These are phyloP conservation scores for Solen grandis DNA, from an alignment of 1,140 invertebrate genomes.

Conservation along the genomic window DNA sequence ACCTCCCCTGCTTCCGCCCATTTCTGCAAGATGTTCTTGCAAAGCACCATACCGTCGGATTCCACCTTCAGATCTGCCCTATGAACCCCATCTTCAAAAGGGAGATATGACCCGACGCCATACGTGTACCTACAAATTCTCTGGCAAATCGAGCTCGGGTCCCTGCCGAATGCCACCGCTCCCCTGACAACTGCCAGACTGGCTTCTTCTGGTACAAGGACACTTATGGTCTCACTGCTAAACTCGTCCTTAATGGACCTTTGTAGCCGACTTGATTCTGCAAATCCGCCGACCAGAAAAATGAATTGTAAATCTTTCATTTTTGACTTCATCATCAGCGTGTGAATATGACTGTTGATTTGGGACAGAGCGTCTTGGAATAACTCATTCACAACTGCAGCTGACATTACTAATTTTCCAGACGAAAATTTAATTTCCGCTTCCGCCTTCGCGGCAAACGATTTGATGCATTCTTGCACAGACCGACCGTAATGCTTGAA, in stretches of 20 bases:
- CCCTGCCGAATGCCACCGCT: conserved; percentile 84
- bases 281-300: conserved; percentile 85
- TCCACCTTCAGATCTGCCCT: conserved; percentile 82
- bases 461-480: conserved; percentile 74
- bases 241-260: conserved; percentile 82
- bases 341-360: conserved; percentile 74
- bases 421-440: conserved; percentile 74
- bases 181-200: conserved; percentile 80
- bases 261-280: conserved; percentile 84
- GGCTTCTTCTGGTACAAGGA: conserved; percentile 83
- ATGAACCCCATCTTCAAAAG: conserved; percentile 83
- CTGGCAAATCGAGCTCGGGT: conserved; percentile 83
- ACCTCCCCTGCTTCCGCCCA: conserved; percentile 83
- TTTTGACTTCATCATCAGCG: conserved; percentile 71
- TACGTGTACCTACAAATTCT: conserved; percentile 84
- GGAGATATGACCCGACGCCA: conserved; percentile 84
- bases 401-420: conserved; percentile 74
- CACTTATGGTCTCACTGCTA: conserved; percentile 79
- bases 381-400: conserved; percentile 68
- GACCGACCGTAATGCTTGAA: conserved; percentile 70
- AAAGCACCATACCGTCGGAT: conserved; percentile 83
- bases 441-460: conserved; percentile 60
- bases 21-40: conserved; percentile 84
- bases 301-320: conserved; percentile 81
- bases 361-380: conserved; percentile 72